Conservation (phyloP, 2,888 invertebrate genomes). For the Nomada fabriciana region DNA sequence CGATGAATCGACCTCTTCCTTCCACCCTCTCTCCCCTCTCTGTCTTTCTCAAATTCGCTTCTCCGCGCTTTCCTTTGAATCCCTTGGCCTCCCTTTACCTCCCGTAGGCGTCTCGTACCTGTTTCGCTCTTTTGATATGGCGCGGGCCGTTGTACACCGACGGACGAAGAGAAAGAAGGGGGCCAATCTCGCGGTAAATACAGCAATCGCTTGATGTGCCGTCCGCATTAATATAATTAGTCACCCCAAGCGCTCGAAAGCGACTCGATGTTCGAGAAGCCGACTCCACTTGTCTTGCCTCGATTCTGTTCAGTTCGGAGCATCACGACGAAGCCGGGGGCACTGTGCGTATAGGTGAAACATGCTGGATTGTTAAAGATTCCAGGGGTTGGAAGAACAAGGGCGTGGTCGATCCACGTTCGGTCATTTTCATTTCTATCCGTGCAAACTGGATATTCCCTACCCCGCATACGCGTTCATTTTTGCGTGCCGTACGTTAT, state of each 20-base stretch:
- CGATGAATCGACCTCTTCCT: constrained; percentile 43
- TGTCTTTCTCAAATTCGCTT: constrained; percentile 24
- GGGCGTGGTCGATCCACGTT: constrained; percentile 64
- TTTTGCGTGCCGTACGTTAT: constrained; percentile 29
- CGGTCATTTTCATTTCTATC: constrained; percentile 76
- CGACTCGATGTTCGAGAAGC: constrained; percentile 51
- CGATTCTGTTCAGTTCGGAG: constrained; percentile 29
- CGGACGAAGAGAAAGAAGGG: constrained; percentile 36
- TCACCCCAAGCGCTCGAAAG: constrained; percentile 81
- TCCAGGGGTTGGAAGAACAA: constrained; percentile 50
- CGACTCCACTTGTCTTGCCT: constrained; percentile 26
- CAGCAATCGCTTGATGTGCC: constrained; percentile 83
- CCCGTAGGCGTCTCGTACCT: constrained; percentile 55
- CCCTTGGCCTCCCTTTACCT: constrained; percentile 37
- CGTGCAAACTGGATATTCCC: constrained; percentile 64
- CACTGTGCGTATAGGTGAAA: constrained; percentile 42
- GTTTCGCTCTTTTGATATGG: constrained; percentile 74
- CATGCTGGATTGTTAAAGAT: constrained; percentile 58
- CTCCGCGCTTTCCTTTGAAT: constrained; percentile 42
- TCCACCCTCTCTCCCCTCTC: background rate
- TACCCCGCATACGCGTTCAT: background rate
- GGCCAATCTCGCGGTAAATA: constrained; percentile 83
- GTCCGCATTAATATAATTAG: constrained; percentile 84
- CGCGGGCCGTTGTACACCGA: constrained; percentile 65
- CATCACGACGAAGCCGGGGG: constrained; percentile 42